Conservation (phyloP, 2,113 vertebrate species). For the Lamprotornis superbus region DNA sequence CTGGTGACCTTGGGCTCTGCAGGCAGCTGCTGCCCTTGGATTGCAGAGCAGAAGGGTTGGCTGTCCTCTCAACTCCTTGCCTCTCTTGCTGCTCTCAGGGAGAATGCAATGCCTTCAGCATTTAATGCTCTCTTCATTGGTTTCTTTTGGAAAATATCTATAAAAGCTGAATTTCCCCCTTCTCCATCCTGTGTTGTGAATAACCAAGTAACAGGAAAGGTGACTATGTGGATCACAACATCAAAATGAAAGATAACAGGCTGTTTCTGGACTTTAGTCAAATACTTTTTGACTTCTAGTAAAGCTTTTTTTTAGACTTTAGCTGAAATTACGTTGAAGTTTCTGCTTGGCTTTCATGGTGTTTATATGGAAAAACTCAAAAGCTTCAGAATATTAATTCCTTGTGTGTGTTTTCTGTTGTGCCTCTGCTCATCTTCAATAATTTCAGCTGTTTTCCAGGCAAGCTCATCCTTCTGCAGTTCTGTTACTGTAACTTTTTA, state of each 20-base stretch:
- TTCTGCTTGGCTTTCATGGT: rapidly evolving
- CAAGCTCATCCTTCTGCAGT: not conserved
- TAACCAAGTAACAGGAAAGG: not conserved
- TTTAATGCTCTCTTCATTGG: not conserved
- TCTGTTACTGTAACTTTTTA: not conserved
- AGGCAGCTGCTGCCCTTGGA: not conserved
- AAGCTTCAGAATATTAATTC: not conserved
- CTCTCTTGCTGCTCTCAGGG: not conserved
- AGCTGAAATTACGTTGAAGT: not conserved
- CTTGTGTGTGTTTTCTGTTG: not conserved
- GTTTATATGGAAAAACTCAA: not conserved
- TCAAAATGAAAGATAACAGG: not conserved
- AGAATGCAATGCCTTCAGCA: rapidly evolving
- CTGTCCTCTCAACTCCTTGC: not conserved
- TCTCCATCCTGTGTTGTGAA: not conserved
- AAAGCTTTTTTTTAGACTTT: not conserved
- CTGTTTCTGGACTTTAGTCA: not conserved
- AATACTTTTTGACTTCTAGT: not conserved
- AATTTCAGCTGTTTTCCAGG: not conserved
- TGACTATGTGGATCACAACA: not conserved
- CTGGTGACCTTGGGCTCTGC: not conserved
- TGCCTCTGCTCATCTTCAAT: not conserved
- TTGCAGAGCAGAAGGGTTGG: not conserved
- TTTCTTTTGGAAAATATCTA: not conserved
- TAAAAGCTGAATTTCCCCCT: not conserved